Percentiles rank a stretch among this genome's conserved stretches.
phyloP scores from a whole-genome alignment of 2,113 vertebrate genomes.

The Bos javanicus region DNA sequence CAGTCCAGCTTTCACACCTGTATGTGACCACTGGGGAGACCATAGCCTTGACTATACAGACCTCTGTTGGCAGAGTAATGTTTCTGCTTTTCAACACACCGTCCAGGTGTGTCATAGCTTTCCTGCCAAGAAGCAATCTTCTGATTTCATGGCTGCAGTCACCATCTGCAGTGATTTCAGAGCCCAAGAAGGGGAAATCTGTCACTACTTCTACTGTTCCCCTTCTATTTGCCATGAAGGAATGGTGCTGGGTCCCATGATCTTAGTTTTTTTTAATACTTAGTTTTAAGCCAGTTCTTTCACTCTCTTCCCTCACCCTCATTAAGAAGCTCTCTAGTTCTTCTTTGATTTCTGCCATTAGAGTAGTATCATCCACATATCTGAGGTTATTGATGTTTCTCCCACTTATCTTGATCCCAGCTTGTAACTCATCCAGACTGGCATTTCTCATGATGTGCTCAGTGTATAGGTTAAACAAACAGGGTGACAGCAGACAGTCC shows the following conservation, averaged over 20 bases:
- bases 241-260: neutral
- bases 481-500: neutral
- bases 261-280: neutral
- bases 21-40: neutral
- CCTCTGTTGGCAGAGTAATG: neutral
- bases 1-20: neutral
- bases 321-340: neutral
- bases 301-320: neutral
- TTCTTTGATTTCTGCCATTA: neutral
- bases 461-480: neutral
- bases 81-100: neutral
- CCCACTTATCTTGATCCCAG: neutral
- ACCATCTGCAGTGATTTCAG: neutral
- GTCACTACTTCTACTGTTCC: neutral
- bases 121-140: neutral
- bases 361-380: neutral
- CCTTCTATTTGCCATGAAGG: neutral
- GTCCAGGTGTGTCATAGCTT: neutral
- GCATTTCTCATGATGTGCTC: neutral
- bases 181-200: neutral
- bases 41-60: neutral
- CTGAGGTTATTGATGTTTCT: neutral
- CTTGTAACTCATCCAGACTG: neutral
- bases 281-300: neutral
- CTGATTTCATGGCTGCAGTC: neutral